Base-by-base conservation (phyloP, 2,113 vertebrate genomes). In the Malurus alboscapulatus region DNA sequence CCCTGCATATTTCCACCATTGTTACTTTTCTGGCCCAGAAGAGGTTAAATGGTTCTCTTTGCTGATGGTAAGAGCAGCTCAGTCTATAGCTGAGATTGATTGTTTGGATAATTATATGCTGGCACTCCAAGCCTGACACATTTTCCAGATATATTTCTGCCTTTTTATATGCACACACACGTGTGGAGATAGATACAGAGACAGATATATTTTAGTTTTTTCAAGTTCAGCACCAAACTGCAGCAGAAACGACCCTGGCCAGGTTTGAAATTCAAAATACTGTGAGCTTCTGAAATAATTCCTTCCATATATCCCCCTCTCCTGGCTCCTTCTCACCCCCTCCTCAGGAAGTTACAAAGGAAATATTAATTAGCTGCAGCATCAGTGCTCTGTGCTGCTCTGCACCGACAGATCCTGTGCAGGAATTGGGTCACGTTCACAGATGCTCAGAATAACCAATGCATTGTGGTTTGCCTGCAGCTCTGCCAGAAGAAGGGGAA, bases 281-380 rank as follows among this genome's bases (percentile, higher is more conserved):
- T 14, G 29, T 55, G n/a, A 84, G 36, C 32, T 62, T n/a, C 84
- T 69, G 65, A 51, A 85, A 76, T 18, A 24, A 7, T 58, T 45
- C 44, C 38, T 57, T 11, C 54, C 65, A 24, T 17, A 25, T 3
- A 65, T 19, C 53, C 57, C 44, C 2, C 54, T 87, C 69, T 59
- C 48, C 30, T 42, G 66, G 38, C 69, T 48, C 67, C 59, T 91
- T 11, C 59, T 80, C 77, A 36, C 4, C n/a, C 36, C 20, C 47
- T 94, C 77, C 47, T 34, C 7, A 84, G 72, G 32, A 68, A 72
- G 79, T 55, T 54, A 38, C 67, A 88, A 67, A 90, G 75, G 84
- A 86, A 92, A 92, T 50, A 79, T 21, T 80, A 90, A 95, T 96
- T 73, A 95, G 62, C 76, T 93, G 13, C 94, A 93, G 92, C 45